Evolutionary conservation across 2,113 vertebrate genomes (phyloP), one percentile per base, ranked within the genome.

Genomic region (Rana temporaria): DNA sequence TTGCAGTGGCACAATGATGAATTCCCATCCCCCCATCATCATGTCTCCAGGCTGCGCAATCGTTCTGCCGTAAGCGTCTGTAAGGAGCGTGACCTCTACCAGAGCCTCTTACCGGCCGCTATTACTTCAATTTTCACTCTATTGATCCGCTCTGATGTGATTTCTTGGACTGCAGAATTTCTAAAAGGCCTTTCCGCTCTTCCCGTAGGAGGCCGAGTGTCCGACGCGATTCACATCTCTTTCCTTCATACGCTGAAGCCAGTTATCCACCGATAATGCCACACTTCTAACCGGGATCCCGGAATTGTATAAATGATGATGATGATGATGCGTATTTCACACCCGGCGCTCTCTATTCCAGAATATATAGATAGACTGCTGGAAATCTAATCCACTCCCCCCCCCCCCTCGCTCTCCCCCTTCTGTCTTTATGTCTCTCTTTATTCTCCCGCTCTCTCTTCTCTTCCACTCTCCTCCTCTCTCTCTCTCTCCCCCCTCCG

Each of bases 91-190:
- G 60, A 82, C 79, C 70, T 82, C 59, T 32, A 65, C 24, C 42
- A 63, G 55, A 72, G 60, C 68, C 26, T 81, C 59, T 81, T 73
- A 81, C 68, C 79, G 38, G 66, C 79, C 70, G 14, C 60, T 66
- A 42, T 74, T 62, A 82, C 79, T 74, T 82, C 70, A 73, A 74
- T 82, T 66, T 66, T 82, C 70, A 57, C 70, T 42, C 70, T 82
- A 82, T 82, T 66, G 79, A 82, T 82, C 70, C 8, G 2, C 48
- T 57, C 34, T 30, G 62, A 55, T 66, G 60, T 53, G 42, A 74
- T 82, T 82, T 66, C 79, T 82, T 66, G 79, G 69, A 65, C 73
- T 74, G 24, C n/a, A 24, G 70, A 65, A 57, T 82, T 66, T 82
- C 34, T 42, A 42, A 42, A 22, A 17, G 24, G 64, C 42, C 9